Evolutionary conservation across 2,113 vertebrate species (phyloP), one percentile per base, ranked within the genome.

Genomic region (Brachyistius frenatus): DNA sequence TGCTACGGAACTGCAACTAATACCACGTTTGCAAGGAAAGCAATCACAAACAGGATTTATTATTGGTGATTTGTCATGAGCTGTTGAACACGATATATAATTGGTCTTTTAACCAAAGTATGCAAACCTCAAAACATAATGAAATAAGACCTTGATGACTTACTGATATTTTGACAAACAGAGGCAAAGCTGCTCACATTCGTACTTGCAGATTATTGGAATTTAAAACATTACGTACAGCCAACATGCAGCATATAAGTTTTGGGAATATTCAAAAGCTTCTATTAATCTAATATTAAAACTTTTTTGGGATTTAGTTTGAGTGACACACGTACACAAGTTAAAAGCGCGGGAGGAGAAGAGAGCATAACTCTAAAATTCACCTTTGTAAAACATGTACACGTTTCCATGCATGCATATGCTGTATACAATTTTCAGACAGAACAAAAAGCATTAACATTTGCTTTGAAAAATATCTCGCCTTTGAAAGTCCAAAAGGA

Each of bases 401-500:
- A 60, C 7, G 47, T 46, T 68, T 66, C 4, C 0, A 13, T 33
- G 39, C 49, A 16, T 33, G 64, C 39, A 15, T 71, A 31, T 23
- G 23, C 23, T 23, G 23, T 23, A 23, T 23, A 23, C 23, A 23
- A 23, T 23, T 23, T 23, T 23, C 23, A 23, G 23, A 23, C 23
- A 23, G 23, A 23, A 23, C 23, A 23, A 23, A 23, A 66, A 63
- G 58, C 30, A 35, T 14, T 11, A 8, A 46, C 56, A 3, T 62
- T 50, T 13, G n/a, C 47, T 54, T 5, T 1, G 13, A 57, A 58
- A 55, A 72, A 66, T 5, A 5, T 50, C 55, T 50, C 57, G 36
- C 31, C 8, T 61, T 23, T 73, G 30, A 54, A 56, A 77, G 35
- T 64, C 32, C 57, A n/a, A 56, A 54, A 56, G 41, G 9, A 81